phyloP scores from a whole-genome alignment of 2,113 vertebrate genomes.

The Periophthalmus modestus region DNA sequence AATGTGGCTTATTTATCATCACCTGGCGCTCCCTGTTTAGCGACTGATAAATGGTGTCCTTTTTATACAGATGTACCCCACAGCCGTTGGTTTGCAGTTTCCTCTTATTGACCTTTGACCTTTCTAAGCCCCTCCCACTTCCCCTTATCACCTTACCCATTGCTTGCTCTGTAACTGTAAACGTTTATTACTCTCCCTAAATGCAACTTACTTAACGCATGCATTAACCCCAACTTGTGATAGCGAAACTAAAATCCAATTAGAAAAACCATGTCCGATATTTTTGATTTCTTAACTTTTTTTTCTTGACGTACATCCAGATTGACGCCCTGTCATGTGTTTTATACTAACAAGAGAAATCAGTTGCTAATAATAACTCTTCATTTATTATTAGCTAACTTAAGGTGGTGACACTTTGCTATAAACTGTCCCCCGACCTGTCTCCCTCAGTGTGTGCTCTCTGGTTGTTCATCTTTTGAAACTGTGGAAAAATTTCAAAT shows the following conservation, averaged over 20 bases:
- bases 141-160: constrained; percentile 47
- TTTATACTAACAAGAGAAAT: constrained; percentile 77
- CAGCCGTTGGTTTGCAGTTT: constrained; percentile 71
- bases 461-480: constrained; percentile 88
- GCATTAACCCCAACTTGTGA: constrained; percentile 81
- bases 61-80: constrained; percentile 56
- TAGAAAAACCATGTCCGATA: constrained; percentile 78
- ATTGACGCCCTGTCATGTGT: constrained; percentile 84
- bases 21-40: constrained; percentile 32
- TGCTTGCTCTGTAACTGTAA: constrained; percentile 86
- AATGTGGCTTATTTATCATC: constrained; percentile 54
- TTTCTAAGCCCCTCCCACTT: constrained; percentile 15
- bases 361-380: constrained; percentile 75
- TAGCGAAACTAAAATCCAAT: constrained; percentile 85
- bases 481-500: constrained; percentile 79
- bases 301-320: constrained; percentile 91
- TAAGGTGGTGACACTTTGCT: constrained; percentile 74
- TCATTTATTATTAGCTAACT: constrained; percentile 80
- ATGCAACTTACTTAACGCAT: constrained; percentile 99
- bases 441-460: constrained; percentile 84
- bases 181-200: constrained; percentile 94
- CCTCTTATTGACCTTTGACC: constrained; percentile 52
- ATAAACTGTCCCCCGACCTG: constrained; percentile 76
- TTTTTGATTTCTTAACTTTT: constrained; percentile 33
- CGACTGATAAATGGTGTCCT: constrained; percentile 45